Evolutionary conservation across 2,113 vertebrate species (phyloP), one percentile per base, ranked within the genome.

Genomic region (Pygoscelis antarcticus): DNA sequence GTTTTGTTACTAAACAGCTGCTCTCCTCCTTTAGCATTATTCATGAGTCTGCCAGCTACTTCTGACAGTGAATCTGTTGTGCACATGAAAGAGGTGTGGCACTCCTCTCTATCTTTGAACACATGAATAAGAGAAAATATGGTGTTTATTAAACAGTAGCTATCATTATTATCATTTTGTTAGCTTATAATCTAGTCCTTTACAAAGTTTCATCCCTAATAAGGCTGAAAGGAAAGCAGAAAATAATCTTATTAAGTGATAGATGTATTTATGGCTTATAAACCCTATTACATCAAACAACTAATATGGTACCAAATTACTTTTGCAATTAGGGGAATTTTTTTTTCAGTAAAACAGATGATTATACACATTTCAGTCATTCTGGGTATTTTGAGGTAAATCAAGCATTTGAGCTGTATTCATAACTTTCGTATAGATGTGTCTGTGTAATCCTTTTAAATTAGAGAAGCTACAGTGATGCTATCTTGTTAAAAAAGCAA

Each of bases 1-100:
- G 95, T 89, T 97, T 96, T 96, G 81, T 91, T 90, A 58, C 81
- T 85, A 49, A 96, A 80, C 96, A 97, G 93, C 94, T 96, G 96
- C 78, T 97, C 81, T 80, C 62, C 81, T 95, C 78, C 91, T 96
- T 94, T 16, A 95, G 89, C 2, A 4, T 87, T 83, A 83, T 94
- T 97, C 95, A 96, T 91, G 78, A 96, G 92, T 70, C 82, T 95
- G 96, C 87, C 93, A 93, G 87, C 74, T 90, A 60, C 87, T 93
- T 87, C 86, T 92, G 78, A 93, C 94, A 95, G 66, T 58, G 91
- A 91, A 69, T 96, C 89, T 94, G 81, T 94, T 96, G 93, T 96
- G 81, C 87, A 90, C 85, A 93, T 85, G 71, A 77, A 90, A 88
- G 95, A 88, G 94, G 91, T 94, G 87, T 93, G 94, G 71, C 82